phyloP scores from a whole-genome alignment of 35 echinoderm and acorn worm species.

The Apostichopus californicus region DNA sequence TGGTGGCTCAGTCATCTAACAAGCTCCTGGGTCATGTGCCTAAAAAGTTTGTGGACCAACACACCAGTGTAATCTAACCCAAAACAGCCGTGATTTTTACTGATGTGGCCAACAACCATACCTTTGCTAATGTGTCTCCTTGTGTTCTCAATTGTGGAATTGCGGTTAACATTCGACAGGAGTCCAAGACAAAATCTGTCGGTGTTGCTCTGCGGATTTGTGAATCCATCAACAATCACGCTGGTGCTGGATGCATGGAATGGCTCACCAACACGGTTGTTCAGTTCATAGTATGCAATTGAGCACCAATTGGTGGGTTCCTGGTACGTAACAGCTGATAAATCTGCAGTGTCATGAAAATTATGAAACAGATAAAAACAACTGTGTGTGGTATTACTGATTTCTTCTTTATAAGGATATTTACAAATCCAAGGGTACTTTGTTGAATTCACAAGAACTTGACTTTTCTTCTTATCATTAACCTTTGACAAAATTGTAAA shows the following conservation, averaged over 20 bases:
- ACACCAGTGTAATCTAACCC: too few relatives aligned
- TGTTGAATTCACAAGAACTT: too few relatives aligned
- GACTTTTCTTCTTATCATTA: too few relatives aligned
- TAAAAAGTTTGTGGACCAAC: too few relatives aligned
- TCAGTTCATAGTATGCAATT: constrained; percentile 97
- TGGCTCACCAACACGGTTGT: constrained; percentile 94
- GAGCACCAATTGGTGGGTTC: constrained; percentile 97
- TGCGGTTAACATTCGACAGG: constrained; percentile 97
- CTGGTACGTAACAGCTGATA: constrained; percentile 90
- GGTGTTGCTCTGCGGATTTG: constrained; percentile 92
- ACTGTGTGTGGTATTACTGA: too few relatives aligned
- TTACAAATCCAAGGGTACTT: too few relatives aligned
- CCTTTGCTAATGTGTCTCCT: constrained; percentile 99
- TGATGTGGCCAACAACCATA: constrained; percentile 7
- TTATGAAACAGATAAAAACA: too few relatives aligned
- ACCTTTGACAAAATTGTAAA: too few relatives aligned
- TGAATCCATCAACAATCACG: constrained; percentile 99
- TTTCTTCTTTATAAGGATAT: too few relatives aligned
- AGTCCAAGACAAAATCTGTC: constrained; percentile 97
- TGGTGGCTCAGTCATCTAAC: too few relatives aligned
- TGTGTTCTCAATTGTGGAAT: constrained; percentile 99
- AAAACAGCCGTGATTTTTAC: neutral
- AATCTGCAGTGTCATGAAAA: constrained; percentile 47
- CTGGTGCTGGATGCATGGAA: constrained; percentile 97
- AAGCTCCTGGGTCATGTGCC: too few relatives aligned